Evolutionary conservation across 2,888 invertebrate species (phyloP).

Genomic region (Conchocele bisecta): DNA sequence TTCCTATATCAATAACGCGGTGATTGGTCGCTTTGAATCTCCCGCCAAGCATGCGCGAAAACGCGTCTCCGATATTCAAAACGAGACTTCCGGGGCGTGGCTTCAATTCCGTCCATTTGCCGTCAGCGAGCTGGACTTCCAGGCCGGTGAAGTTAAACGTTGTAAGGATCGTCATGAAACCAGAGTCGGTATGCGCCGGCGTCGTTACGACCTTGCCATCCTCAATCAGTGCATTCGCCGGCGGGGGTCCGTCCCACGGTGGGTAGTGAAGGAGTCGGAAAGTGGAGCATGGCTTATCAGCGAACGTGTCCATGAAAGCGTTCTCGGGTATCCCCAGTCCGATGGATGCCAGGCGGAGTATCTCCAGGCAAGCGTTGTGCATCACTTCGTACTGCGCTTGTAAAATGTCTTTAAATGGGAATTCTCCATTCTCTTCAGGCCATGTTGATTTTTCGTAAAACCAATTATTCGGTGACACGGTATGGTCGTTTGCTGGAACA

Average conservation of each 20-base stretch:
- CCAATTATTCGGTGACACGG: constrained; percentile 52
- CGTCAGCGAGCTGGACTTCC: constrained; percentile 51
- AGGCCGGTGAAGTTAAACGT: constrained; percentile 60
- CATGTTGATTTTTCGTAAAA: constrained; percentile 62
- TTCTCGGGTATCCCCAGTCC: constrained; percentile 64
- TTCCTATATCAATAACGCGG: constrained; percentile 60
- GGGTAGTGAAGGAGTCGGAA: constrained; percentile 68
- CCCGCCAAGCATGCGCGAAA: constrained; percentile 62
- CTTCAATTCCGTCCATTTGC: constrained; percentile 58
- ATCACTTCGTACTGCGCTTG: constrained; percentile 53
- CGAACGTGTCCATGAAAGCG: constrained; percentile 61
- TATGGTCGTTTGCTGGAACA: constrained; percentile 40
- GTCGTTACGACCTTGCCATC: constrained; percentile 57
- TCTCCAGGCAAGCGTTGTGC: constrained; percentile 60
- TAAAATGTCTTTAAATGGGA: constrained; percentile 58
- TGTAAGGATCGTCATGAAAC: constrained; percentile 59
- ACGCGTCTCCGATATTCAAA: constrained; percentile 67
- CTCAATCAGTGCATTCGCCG: constrained; percentile 53
- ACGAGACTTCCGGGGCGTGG: constrained; percentile 59
- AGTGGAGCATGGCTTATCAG: constrained; percentile 62
- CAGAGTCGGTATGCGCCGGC: constrained; percentile 65
- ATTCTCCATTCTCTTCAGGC: constrained; percentile 59
- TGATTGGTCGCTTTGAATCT: constrained; percentile 64
- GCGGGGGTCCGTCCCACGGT: constrained; percentile 52
- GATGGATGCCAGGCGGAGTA: constrained; percentile 57